Evolutionary conservation across 2,113 vertebrate species (phyloP), one percentile per base, ranked within the genome.

Genomic region (Cyprinus carpio): DNA sequence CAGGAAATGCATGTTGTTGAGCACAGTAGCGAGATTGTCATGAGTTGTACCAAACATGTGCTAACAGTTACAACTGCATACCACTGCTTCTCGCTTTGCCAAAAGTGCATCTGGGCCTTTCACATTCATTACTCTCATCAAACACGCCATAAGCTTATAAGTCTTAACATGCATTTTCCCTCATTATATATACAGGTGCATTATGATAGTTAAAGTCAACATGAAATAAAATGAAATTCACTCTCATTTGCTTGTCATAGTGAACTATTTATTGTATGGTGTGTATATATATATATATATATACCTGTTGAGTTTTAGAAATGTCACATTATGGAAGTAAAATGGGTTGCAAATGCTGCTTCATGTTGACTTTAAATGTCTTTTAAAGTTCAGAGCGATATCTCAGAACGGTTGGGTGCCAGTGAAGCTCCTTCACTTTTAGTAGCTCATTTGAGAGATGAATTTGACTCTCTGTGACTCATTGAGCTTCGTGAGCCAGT

Each of bases 41-140:
- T 15, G 18, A 49, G 49, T 37, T 51, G 27, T 71, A 77, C 34
- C 86, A 81, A 74, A 82, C 86, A 84, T 69, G 56, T 82, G 86
- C 49, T 75, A 34, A 82, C 49, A 16, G 23, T 87, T 87, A 29
- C 23, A 40, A 23, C 23, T 10, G 4, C 56, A 80, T 40, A 64
- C 54, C 65, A 31, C n/a, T 7, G 51, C 12, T n/a, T 34, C 37
- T 13, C 12, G 10, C 40, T 37, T 16, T 2, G 40, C 77, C 31
- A 23, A 8, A 49, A 82, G 23, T 31, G 51, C 58, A 23, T 40
- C 51, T 58, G 18, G 16, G 43, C 20, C 23, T 23, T 72, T 83
- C 51, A 40, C 25, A 27, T 54, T 43, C 34, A 75, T 43, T 23
- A 71, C 15, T 37, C 54, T n/a, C 54, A 4, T 16, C 67, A 60